Percentiles rank a stretch among this genome's conserved stretches.
These are phyloP conservation scores for Goniozus legneri DNA, from an alignment of 1,140 invertebrate species.

Conservation along the genomic window DNA sequence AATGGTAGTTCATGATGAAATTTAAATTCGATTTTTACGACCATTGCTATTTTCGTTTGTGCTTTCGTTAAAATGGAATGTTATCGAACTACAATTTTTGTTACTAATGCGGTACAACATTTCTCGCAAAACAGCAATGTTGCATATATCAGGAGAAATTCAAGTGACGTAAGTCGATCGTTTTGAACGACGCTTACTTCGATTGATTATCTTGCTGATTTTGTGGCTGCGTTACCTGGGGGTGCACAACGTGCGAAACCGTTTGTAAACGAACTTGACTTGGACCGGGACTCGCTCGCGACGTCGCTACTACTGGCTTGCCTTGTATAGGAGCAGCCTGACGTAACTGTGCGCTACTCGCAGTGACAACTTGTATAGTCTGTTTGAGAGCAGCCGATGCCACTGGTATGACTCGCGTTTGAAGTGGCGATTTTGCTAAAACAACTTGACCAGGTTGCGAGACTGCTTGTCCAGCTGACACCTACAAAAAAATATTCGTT, in stretches of 20 bases:
- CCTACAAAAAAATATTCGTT: conserved; percentile 22
- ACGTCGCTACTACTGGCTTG: conserved; percentile 43
- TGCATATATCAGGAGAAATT: too few relatives aligned
- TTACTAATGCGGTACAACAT: too few relatives aligned
- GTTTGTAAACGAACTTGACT: conserved; percentile 49
- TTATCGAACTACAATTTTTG: too few relatives aligned
- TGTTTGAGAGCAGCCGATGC: conserved; percentile 52
- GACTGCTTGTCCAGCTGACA: conserved; percentile 38
- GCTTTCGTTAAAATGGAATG: too few relatives aligned
- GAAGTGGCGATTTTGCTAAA: conserved; percentile 46
- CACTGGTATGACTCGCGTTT: conserved; percentile 55
- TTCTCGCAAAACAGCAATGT: too few relatives aligned
- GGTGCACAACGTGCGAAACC: conserved; percentile 38
- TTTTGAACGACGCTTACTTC: too few relatives aligned
- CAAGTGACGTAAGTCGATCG: too few relatives aligned
- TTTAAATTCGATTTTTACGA: too few relatives aligned
- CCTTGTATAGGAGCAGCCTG: conserved; percentile 43
- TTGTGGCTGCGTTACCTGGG: conserved; percentile 31
- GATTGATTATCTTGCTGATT: conserved; percentile 34
- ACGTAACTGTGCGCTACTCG: conserved; percentile 43
- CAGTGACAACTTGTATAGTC: conserved; percentile 57
- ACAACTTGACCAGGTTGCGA: conserved; percentile 49
- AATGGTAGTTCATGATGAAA: too few relatives aligned
- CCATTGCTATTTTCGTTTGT: too few relatives aligned
- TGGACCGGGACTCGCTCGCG: conserved; percentile 45